These are phyloP conservation scores for Rotaria macrura DNA, from an alignment of 2,888 invertebrate genomes.

Conservation along the genomic window DNA sequence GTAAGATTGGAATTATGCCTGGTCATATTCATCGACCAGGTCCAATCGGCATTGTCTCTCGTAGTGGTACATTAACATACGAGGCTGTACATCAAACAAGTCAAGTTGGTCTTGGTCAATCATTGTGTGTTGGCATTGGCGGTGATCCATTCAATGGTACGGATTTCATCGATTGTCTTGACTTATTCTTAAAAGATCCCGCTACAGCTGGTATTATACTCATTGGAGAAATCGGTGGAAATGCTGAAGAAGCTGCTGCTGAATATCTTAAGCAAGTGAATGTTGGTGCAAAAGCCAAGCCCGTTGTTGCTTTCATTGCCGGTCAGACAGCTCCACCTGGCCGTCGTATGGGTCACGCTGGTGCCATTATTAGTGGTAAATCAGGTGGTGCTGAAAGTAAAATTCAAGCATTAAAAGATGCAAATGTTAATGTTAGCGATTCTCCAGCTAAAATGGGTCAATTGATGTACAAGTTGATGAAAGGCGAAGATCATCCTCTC, in stretches of 20 bases:
- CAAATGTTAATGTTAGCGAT: conserved; percentile 82
- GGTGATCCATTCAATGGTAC: conserved; percentile 99
- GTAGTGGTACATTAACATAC: conserved; percentile 93
- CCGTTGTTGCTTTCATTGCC: conserved; percentile 96
- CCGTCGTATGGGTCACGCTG: conserved; percentile 96
- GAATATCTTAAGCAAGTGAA: conserved; percentile 63
- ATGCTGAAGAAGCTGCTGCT: conserved; percentile 89
- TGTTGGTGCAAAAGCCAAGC: conserved; percentile 67
- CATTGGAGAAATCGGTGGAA: conserved; percentile 97
- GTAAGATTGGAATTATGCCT: conserved; percentile 99
- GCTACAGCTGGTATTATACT: conserved; percentile 77
- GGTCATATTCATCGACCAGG: conserved; percentile 90
- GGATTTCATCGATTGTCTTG: conserved; percentile 94
- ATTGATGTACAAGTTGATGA: conserved; percentile 57
- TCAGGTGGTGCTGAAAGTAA: conserved; percentile 96
- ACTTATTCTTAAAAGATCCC: conserved; percentile 82
- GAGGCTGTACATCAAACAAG: conserved; percentile 98
- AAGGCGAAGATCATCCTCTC: neutral
- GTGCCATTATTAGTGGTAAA: conserved; percentile 95
- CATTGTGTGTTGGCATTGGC: conserved; percentile 92
- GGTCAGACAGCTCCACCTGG: conserved; percentile 95
- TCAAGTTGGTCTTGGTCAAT: conserved; percentile 66
- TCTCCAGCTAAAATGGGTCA: conserved; percentile 92
- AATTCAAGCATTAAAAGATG: conserved; percentile 73
- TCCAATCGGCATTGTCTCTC: conserved; percentile 77